Evolutionary conservation across 2,113 vertebrate species (phyloP).

Genomic region (Labrus mixtus): DNA sequence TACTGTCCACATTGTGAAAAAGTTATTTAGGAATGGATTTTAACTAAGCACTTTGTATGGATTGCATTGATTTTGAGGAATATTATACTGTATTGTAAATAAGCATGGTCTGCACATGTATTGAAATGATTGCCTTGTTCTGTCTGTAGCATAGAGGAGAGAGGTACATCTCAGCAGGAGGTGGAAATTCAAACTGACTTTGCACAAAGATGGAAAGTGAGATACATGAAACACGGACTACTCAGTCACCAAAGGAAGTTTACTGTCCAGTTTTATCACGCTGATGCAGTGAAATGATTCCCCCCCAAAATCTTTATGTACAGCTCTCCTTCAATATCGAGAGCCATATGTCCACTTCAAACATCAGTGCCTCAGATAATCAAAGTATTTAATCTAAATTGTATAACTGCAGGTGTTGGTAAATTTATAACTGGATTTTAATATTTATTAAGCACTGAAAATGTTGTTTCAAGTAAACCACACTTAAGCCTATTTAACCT

Average conservation of each 20-base stretch:
- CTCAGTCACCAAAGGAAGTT: constrained; percentile 72
- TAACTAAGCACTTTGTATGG: constrained; percentile 84
- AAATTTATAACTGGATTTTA: constrained; percentile 78
- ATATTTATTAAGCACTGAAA: constrained; percentile 75
- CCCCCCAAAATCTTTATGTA: constrained; percentile 61
- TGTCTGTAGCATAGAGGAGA: constrained; percentile 75
- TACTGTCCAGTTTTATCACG: constrained; percentile 75
- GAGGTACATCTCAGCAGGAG: constrained; percentile 47
- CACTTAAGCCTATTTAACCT: constrained; percentile 71
- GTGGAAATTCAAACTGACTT: constrained; percentile 59
- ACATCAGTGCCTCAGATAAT: constrained; percentile 83
- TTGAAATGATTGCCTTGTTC: constrained; percentile 74
- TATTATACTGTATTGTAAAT: constrained; percentile 76
- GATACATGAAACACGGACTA: constrained; percentile 46
- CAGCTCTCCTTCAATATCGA: constrained; percentile 61
- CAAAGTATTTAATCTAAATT: constrained; percentile 74
- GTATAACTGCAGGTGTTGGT: constrained; percentile 75
- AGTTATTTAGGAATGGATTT: constrained; percentile 78
- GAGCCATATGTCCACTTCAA: constrained; percentile 73
- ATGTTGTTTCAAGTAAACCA: constrained; percentile 69
- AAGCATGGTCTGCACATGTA: constrained; percentile 78
- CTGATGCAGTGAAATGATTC: constrained; percentile 79
- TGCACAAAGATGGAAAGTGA: constrained; percentile 65
- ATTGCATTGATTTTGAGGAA: constrained; percentile 72
- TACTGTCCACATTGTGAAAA: constrained; percentile 71